phyloP scores from a whole-genome alignment of 2,888 invertebrate species.

The Lasioglossum calceatum region DNA sequence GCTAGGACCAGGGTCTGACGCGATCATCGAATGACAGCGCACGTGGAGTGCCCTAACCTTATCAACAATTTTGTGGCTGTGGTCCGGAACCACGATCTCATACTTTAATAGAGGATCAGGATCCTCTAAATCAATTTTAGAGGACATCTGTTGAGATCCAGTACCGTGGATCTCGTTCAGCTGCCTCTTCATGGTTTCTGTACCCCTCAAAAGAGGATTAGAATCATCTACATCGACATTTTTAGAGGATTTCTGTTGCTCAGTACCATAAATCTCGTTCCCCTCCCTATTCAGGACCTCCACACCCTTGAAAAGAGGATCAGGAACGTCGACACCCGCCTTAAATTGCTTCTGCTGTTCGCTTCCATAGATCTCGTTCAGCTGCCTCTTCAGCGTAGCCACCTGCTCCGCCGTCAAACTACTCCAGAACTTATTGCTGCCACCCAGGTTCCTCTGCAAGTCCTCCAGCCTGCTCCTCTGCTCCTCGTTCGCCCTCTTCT shows the following conservation, averaged over 20 bases:
- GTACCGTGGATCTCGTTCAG: no score
- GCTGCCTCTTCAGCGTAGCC: conserved; percentile 91
- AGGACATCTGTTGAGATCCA: no score
- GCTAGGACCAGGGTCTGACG: conserved; percentile 58
- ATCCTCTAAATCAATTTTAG: background rate
- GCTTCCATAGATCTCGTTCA: conserved; percentile 92
- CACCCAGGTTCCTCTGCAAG: conserved; percentile 86
- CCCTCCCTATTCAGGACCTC: no score
- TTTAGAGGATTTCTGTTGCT: no score
- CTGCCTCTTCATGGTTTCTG: no score
- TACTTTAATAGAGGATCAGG: conserved; percentile 61
- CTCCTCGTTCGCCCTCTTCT: conserved; percentile 86
- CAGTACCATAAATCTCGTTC: no score
- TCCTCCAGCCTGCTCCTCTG: conserved; percentile 84
- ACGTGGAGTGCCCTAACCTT: conserved; percentile 78
- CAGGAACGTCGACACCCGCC: background rate
- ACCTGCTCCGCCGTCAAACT: conserved; percentile 94
- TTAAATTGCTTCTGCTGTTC: conserved; percentile 76
- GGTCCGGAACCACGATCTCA: conserved; percentile 79
- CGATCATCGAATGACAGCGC: conserved; percentile 82
- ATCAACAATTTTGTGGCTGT: conserved; percentile 25
- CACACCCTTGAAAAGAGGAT: no score
- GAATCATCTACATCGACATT: no score
- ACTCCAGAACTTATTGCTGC: conserved; percentile 92
- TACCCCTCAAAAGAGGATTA: no score